phyloP scores from a whole-genome alignment of 1,140 invertebrate species.

The Heliconius nattereri region DNA sequence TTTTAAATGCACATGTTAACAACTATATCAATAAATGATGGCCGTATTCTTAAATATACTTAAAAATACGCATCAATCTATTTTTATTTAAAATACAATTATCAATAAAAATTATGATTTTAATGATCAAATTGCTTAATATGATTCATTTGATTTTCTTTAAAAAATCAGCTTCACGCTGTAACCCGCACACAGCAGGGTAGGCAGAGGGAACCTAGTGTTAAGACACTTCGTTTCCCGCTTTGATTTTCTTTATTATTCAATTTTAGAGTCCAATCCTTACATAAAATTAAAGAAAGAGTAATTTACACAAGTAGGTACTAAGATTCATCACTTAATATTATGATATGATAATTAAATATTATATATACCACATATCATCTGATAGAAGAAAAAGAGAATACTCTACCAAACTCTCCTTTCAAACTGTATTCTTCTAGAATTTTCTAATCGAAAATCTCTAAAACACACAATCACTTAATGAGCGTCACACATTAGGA shows the following conservation, averaged over 20 bases:
- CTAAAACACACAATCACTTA: not conserved
- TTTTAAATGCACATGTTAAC: not conserved
- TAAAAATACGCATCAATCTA: not conserved
- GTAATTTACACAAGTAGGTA: not conserved
- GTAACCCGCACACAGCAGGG: too few relatives aligned
- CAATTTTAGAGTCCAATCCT: not conserved
- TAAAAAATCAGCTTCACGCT: too few relatives aligned
- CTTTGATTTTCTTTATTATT: too few relatives aligned
- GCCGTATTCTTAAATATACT: not conserved
- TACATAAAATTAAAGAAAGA: not conserved
- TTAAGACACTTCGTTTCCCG: too few relatives aligned
- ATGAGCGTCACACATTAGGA: not conserved
- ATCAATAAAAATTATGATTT: not conserved
- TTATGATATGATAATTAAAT: not conserved
- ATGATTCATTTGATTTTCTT: too few relatives aligned
- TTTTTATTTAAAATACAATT: not conserved
- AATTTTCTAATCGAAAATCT: not conserved
- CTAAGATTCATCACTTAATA: not conserved
- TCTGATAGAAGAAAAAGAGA: not conserved
- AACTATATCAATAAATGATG: not conserved
- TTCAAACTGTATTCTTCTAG: not conserved
- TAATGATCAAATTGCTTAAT: not conserved
- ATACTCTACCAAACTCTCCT: not conserved
- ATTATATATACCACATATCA: not conserved
- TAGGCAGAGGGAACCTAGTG: too few relatives aligned